Evolutionary conservation across 2,888 invertebrate species (phyloP).

Genomic region (Sthenelais limicola): DNA sequence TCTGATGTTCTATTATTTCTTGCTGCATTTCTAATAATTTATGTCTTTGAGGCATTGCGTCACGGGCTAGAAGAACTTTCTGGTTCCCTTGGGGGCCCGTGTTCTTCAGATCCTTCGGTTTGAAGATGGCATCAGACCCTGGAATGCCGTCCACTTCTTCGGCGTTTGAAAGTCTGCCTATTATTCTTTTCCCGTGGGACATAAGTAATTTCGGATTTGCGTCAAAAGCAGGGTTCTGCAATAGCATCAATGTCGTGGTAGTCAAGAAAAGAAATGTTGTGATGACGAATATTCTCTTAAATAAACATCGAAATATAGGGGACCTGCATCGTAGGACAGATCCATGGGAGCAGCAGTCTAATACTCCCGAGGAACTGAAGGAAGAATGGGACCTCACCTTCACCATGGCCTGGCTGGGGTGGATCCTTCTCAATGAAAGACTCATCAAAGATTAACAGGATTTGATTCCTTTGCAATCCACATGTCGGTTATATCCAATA

Average conservation of each 20-base stretch:
- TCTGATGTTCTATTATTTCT: not conserved
- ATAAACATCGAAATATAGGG: constrained; percentile 1
- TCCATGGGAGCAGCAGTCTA: no score
- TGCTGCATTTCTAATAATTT: not conserved
- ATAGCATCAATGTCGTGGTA: constrained; percentile 10
- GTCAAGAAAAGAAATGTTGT: constrained; percentile 6
- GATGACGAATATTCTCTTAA: constrained; percentile 15
- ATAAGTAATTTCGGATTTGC: no score
- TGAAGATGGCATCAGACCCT: not conserved
- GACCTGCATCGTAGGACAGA: no score
- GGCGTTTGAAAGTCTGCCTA: not conserved
- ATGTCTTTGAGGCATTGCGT: not conserved
- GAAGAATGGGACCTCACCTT: no score
- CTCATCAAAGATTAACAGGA: no score
- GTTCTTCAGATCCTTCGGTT: not conserved
- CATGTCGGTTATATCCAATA: no score
- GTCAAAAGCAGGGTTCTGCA: not conserved
- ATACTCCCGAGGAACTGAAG: no score
- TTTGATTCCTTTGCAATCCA: no score
- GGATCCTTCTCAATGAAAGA: no score
- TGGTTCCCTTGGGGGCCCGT: not conserved
- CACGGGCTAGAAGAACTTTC: not conserved
- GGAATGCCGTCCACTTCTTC: not conserved
- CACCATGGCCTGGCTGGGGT: no score
- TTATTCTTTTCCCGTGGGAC: no score